A percentile compares a stretch with the other conserved stretches of the same genome.
Conservation (phyloP, 2,888 invertebrate species). For the Metopia argyrocephala region DNA sequence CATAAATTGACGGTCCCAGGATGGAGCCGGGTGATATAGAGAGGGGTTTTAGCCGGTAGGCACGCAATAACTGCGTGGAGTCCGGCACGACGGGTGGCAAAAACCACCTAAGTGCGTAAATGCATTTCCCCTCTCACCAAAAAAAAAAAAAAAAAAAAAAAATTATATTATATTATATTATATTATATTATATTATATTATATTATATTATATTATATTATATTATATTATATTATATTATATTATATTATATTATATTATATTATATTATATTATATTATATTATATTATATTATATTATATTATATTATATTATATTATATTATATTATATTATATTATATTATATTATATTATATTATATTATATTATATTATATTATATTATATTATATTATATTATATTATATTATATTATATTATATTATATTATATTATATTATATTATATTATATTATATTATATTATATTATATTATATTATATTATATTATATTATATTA, state of each 20-base stretch:
- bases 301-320: background rate
- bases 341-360: background rate
- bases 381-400: background rate
- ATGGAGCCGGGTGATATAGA: too few relatives aligned
- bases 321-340: background rate
- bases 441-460: background rate
- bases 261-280: background rate
- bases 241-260: background rate
- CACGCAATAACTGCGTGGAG: too few relatives aligned
- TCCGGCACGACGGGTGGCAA: too few relatives aligned
- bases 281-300: background rate
- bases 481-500: background rate
- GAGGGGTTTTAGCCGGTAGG: too few relatives aligned
- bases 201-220: background rate
- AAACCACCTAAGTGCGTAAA: too few relatives aligned
- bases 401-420: background rate
- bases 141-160: too few relatives aligned
- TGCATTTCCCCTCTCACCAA: too few relatives aligned
- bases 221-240: background rate
- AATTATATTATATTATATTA: background rate
- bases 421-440: background rate
- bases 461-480: background rate
- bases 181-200: background rate
- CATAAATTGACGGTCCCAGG: too few relatives aligned
- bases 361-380: background rate